Evolutionary conservation across 2,888 invertebrate genomes (phyloP), one percentile per base, ranked within the genome.

Genomic region (Ypsolopha scabrella): DNA sequence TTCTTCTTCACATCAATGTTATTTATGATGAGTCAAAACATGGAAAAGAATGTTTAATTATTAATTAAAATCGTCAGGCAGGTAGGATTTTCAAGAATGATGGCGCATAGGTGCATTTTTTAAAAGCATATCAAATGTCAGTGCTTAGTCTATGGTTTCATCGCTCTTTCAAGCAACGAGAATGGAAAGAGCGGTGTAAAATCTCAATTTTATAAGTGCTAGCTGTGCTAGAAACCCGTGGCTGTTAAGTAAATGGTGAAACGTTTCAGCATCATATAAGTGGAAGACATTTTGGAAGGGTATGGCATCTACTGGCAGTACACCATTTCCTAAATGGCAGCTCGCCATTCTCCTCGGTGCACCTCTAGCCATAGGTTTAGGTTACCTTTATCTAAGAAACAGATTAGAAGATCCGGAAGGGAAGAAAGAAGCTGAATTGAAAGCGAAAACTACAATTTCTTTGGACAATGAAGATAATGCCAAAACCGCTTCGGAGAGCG

Each of bases 301-400:
- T 59, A 86, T 86, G 85, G 78, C 80, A 60, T 86, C 86, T 57
- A 86, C 87, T 53, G 87, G 87, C 63, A 87, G 88, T 69, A 86
- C 88, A 72, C 87, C 90, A 51, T 86, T 92, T 77, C 90, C 92
- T 60, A 95, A 93, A 89, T 95, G 96, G 95, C 94, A 96, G 87
- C 86, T 96, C 65, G 95, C 94, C 55, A 86, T 96, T 56, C 90
- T 93, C 54, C 88, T 96, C 57, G 95, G 95, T 61, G 92, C 95
- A 58, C 94, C 95, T 65, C 88, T 95, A 60, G 94, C 93, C 54
- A 87, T 94, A 52, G 95, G 95, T 53, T 80, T 95, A 68, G 94
- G 94, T 67, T 90, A 94, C 69, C 93, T 93, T 85, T 93, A 92
- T 77, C 89, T 91, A 65, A 88, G 87, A 68, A 90, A 89, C 68